A percentile compares a stretch with the other conserved stretches of the same genome.
Evolutionary conservation across 2,113 vertebrate species (phyloP).

Genomic region (Salvelinus fontinalis): DNA sequence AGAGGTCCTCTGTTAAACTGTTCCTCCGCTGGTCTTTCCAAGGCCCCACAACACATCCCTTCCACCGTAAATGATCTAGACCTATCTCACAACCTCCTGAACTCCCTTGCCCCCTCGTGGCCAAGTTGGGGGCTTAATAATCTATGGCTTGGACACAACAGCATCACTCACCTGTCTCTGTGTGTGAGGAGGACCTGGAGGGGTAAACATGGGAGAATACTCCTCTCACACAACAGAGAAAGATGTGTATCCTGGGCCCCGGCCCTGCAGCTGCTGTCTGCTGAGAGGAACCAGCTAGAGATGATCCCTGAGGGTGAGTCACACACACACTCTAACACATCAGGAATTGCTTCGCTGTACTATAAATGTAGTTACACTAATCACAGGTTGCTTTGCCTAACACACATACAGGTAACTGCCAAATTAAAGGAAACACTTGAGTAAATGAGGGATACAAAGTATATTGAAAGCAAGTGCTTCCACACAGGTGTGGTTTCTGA

Average conservation of each 20-base stretch:
- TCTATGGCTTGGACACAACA: conserved; percentile 71
- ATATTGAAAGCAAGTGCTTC: no score
- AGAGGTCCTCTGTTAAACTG: conserved; percentile 64
- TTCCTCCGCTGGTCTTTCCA: conserved; percentile 62
- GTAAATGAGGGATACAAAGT: no score
- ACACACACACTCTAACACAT: conserved; percentile 5
- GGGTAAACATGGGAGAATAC: background rate
- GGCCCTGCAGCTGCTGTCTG: conserved; percentile 71
- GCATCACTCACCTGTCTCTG: conserved; percentile 64
- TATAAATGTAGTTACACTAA: no score
- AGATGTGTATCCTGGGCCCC: conserved; percentile 72
- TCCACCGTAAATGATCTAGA: conserved; percentile 60
- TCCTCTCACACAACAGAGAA: conserved; percentile 5
- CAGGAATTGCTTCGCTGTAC: background rate
- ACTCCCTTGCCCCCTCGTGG: conserved; percentile 31
- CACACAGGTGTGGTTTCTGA: no score
- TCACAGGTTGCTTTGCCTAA: background rate
- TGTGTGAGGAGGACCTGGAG: conserved; percentile 38
- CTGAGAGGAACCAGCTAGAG: conserved; percentile 78
- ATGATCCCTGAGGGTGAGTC: conserved; percentile 82
- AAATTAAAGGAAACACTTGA: no score
- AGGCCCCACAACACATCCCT: conserved; percentile 42
- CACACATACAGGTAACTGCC: background rate
- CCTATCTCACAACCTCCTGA: conserved; percentile 71
- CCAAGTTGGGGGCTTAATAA: conserved; percentile 47